Evolutionary conservation across 2,888 invertebrate genomes (phyloP).

Genomic region (Hemaris fuciformis): DNA sequence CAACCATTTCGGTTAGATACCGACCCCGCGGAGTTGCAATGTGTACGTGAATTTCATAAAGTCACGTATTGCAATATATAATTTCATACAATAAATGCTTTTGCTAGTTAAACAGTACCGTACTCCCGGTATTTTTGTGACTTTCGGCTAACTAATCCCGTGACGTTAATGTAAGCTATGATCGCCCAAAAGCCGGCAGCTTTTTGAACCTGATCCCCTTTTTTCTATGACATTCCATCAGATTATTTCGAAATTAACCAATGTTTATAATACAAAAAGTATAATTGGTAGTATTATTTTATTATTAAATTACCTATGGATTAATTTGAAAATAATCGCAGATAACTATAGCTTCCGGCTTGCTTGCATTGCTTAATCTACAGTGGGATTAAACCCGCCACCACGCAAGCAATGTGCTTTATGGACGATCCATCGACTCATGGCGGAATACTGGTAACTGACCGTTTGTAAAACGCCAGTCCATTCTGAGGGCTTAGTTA

Average conservation of each 20-base stretch:
- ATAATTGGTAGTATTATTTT: no score
- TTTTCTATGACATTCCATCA: not conserved
- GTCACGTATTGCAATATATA: not conserved
- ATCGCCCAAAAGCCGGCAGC: not conserved
- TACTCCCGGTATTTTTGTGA: constrained; percentile 33
- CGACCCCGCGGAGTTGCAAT: constrained; percentile 44
- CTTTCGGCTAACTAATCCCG: constrained; percentile 15
- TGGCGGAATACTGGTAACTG: not conserved
- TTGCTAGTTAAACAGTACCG: constrained; percentile 29
- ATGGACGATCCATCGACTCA: not conserved
- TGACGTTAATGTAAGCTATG: not conserved
- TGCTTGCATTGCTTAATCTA: not conserved
- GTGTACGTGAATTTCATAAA: constrained; percentile 18
- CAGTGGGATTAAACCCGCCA: constrained; percentile 4
- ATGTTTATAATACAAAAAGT: no score
- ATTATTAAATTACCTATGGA: not conserved
- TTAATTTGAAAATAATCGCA: not conserved
- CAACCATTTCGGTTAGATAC: constrained; percentile 59
- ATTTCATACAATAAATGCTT: constrained; percentile 45
- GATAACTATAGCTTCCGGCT: not conserved
- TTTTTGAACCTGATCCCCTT: not conserved
- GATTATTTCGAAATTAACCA: not conserved
- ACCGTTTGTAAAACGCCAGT: not conserved
- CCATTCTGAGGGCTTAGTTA: constrained; percentile 6
- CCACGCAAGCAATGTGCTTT: not conserved